A percentile compares a stretch with the other conserved stretches of the same genome.
phyloP scores from a whole-genome alignment of 2,113 vertebrate species.

The Aix galericulata region DNA sequence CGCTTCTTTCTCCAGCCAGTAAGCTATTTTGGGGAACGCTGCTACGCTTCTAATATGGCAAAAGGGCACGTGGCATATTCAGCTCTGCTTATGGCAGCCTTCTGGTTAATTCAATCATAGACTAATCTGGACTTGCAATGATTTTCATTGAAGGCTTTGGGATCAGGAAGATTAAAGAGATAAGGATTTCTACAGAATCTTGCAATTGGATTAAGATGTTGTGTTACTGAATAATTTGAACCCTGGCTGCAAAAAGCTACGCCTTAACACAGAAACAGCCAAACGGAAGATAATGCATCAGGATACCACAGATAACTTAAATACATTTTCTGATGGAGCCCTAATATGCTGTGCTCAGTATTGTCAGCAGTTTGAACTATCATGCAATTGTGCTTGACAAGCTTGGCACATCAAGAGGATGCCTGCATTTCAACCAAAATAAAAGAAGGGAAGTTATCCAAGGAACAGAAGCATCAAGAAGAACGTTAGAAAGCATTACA shows the following conservation, averaged over 20 bases:
- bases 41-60: not conserved
- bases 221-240: not conserved
- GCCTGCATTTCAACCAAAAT: not conserved
- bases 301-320: not conserved
- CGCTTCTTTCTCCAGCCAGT: not conserved
- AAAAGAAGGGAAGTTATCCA: not conserved
- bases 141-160: not conserved
- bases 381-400: not conserved
- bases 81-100: not conserved
- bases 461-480: not conserved
- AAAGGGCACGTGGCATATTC: not conserved
- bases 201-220: not conserved
- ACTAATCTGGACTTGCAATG: not conserved
- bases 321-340: not conserved
- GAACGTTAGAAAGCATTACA: not conserved
- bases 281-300: not conserved
- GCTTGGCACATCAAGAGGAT: not conserved
- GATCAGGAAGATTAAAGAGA: not conserved
- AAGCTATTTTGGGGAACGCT: not conserved
- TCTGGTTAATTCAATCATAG: not conserved
- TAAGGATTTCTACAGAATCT: not conserved
- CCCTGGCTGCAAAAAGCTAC: not conserved
- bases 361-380: not conserved
- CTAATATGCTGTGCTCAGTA: not conserved
- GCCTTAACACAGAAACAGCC: not conserved